Percentiles rank a stretch among this genome's conserved stretches.
Evolutionary conservation across 2,113 vertebrate genomes (phyloP).

Genomic region (Martes martes): DNA sequence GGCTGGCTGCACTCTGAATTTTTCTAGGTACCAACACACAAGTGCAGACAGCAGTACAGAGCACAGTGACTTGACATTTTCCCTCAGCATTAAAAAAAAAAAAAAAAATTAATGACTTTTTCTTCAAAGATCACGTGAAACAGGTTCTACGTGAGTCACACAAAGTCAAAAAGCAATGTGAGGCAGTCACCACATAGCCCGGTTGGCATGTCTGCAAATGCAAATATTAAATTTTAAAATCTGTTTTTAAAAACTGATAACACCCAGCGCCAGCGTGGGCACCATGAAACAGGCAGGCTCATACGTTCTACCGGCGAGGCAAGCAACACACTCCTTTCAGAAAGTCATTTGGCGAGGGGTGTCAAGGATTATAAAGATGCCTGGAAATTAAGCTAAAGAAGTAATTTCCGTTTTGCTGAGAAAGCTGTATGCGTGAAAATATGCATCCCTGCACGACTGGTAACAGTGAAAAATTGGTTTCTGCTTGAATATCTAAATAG

Average conservation of each 20-base stretch:
- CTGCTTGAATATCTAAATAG: not conserved
- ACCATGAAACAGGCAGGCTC: not conserved
- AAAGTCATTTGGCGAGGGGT: not conserved
- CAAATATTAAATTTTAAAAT: slow-evolving; percentile 51
- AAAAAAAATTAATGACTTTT: not conserved
- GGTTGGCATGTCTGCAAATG: not conserved
- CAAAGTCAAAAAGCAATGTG: not conserved
- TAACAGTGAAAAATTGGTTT: not conserved
- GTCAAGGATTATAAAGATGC: not conserved
- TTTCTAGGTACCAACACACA: not conserved
- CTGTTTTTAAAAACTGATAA: not conserved
- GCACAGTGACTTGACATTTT: slow-evolving; percentile 14
- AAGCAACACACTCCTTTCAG: not conserved
- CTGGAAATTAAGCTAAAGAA: slow-evolving; percentile 16
- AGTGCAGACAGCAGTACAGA: not conserved
- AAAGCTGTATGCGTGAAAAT: not conserved
- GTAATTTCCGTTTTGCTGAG: not conserved
- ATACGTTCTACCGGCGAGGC: not conserved
- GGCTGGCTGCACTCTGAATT: not conserved
- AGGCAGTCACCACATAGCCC: not conserved
- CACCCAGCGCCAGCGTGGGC: not conserved
- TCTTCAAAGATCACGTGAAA: not conserved
- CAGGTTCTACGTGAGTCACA: not conserved
- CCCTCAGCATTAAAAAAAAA: not conserved
- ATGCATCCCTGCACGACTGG: not conserved